Evolutionary conservation across 2,113 vertebrate genomes (phyloP).

Genomic region (Isurus oxyrinchus): DNA sequence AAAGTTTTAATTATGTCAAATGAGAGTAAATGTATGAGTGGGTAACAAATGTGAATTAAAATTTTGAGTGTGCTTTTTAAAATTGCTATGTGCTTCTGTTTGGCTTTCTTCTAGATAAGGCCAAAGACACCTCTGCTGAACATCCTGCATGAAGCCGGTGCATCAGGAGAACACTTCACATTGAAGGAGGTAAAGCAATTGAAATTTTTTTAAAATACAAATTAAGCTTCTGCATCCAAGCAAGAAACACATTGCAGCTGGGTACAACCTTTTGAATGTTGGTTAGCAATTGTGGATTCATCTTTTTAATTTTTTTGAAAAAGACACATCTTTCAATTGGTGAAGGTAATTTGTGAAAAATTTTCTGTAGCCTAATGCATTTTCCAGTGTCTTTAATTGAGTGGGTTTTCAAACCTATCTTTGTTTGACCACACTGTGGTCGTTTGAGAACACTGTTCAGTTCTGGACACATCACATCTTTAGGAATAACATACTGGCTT

Average conservation of each 20-base stretch:
- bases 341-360: neutral
- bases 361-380: neutral
- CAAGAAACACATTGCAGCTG: neutral
- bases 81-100: neutral
- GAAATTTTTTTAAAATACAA: neutral
- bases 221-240: neutral
- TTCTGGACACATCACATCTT: neutral
- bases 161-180: slow-evolving; percentile 82
- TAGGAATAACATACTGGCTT: neutral
- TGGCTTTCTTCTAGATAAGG: slow-evolving; percentile 62
- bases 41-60: neutral
- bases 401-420: neutral
- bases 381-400: neutral
- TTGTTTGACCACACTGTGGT: too few relatives aligned
- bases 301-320: neutral
- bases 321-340: neutral
- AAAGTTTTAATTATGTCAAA: neutral
- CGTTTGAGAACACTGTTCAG: too few relatives aligned
- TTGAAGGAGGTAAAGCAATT: slow-evolving; percentile 75
- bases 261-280: neutral
- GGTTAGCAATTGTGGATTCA: neutral
- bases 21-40: slow-evolving; percentile 2
- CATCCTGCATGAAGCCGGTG: slow-evolving; percentile 82
- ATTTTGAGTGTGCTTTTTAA: neutral
- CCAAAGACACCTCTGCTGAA: slow-evolving; percentile 76